Evolutionary conservation across 2,888 invertebrate species (phyloP), one percentile per base, ranked within the genome.

Genomic region (Acronicta aceris): DNA sequence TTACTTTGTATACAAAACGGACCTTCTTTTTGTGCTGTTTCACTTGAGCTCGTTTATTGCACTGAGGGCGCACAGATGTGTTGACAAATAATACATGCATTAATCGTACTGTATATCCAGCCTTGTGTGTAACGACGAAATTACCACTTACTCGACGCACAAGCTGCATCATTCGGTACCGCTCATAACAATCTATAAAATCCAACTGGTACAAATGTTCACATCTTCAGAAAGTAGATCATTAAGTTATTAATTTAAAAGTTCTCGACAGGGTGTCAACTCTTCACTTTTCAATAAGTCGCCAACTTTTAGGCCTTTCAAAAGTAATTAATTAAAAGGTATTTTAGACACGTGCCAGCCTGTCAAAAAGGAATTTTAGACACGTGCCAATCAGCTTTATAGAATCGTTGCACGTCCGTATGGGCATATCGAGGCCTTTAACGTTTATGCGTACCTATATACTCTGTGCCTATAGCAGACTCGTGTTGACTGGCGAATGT

Each of bases 41-140:
- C 76, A 77, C 76, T 79, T 73, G 68, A 68, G 78, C 70, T 80
- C 59, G 63, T 83, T 84, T 80, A 79, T 77, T 74, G 65, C 59
- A 59, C 64, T 56, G 70, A 72, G 76, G 78, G 67, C 59, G 63
- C 63, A 61, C 67, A 70, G 63, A 73, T 72, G 62, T 49, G 64
- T 57, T 53, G 48, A 47, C 59, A 57, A 74, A 61, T 65, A 49
- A 56, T 16, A 45, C n/a, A 45, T 71, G 64, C 62, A 64, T 67
- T 64, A 64, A 62, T 73, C 52, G 54, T 50, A 33, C 25, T 25
- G 36, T 40, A 52, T 52, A 41, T 50, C 17, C 52, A 41, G 38
- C 46, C 52, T 54, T 38, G 50, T 41, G 21, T 41, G n/a, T n/a
- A n/a, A n/a, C 27, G 36, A 56, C 12, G 12, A 43, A 4, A 48